phyloP scores from a whole-genome alignment of 2,888 invertebrate genomes.

The Cheilosia vulpina region DNA sequence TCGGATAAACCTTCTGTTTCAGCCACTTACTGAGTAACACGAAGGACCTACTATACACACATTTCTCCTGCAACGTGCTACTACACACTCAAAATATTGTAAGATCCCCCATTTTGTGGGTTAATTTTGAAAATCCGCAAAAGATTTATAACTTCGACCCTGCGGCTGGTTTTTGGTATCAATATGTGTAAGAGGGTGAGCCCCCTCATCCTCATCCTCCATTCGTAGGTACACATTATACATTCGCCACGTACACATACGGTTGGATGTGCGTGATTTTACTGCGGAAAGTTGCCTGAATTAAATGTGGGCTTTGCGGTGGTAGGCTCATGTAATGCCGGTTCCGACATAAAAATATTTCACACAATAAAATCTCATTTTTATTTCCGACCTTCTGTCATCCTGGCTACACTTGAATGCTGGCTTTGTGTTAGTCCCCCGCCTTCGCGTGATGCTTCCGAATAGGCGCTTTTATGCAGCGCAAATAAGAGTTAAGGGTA shows the following conservation, averaged over 20 bases:
- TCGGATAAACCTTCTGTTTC: conserved; percentile 64
- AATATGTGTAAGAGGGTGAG: neutral
- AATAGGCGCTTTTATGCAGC: conserved; percentile 1
- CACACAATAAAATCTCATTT: conserved; percentile 60
- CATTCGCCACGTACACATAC: conserved; percentile 7
- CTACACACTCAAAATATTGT: conserved; percentile 50
- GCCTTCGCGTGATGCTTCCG: neutral
- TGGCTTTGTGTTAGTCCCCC: conserved; percentile 19
- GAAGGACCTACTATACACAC: conserved; percentile 3
- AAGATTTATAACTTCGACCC: conserved; percentile 74
- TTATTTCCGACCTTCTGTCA: conserved; percentile 62
- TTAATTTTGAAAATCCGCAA: conserved; percentile 71
- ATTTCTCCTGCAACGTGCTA: neutral
- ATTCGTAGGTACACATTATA: conserved; percentile 12
- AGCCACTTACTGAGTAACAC: conserved; percentile 29
- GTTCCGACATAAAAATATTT: conserved; percentile 55
- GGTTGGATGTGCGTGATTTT: conserved; percentile 46
- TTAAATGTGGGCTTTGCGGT: conserved; percentile 64
- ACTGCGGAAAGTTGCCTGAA: conserved; percentile 57
- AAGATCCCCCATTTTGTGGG: conserved; percentile 71
- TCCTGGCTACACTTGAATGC: conserved; percentile 52
- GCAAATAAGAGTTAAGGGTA: conserved; percentile 49
- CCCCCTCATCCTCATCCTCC: neutral
- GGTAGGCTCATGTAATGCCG: conserved; percentile 36
- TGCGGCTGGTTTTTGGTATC: conserved; percentile 55